Conservation (phyloP, 2,888 invertebrate genomes). For the Hypomecis atomaria region DNA sequence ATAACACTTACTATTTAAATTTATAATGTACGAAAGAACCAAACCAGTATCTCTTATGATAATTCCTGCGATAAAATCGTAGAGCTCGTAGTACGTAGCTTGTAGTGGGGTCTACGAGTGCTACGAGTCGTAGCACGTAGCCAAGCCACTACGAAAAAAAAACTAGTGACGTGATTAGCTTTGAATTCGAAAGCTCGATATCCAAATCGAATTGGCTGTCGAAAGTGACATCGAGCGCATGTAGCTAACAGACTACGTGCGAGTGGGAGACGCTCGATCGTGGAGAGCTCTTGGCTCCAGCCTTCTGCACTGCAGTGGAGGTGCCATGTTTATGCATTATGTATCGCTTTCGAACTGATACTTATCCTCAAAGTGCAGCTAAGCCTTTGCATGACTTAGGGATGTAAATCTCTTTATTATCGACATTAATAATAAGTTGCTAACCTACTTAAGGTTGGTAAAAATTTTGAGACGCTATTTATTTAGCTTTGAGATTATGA, state of each 20-base stretch:
- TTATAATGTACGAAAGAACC: too few species aligned
- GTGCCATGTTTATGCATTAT: constrained; percentile 68
- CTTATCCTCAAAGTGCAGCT: constrained; percentile 50
- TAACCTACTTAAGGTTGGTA: too few species aligned
- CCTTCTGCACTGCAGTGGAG: constrained; percentile 53
- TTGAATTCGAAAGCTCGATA: constrained; percentile 14
- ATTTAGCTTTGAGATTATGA: too few species aligned
- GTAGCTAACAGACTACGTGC: constrained; percentile 46
- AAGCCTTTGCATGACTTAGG: constrained; percentile 48
- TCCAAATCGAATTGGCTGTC: constrained; percentile 16
- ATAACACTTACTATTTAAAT: too few species aligned
- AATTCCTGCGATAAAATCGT: background rate
- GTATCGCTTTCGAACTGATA: constrained; percentile 52
- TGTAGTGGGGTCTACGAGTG: constrained; percentile 12
- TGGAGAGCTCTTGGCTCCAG: constrained; percentile 58
- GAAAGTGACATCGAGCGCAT: constrained; percentile 44
- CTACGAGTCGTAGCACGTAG: constrained; percentile 11
- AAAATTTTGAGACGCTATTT: too few species aligned
- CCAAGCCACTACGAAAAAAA: constrained; percentile 2
- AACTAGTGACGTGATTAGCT: constrained; percentile 12
- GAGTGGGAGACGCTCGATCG: constrained; percentile 57
- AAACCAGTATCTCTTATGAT: too few species aligned
- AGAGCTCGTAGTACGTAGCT: constrained; percentile 4
- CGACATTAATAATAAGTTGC: background rate
- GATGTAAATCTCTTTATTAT: constrained; percentile 23